Base-by-base conservation (phyloP, 2,888 invertebrate genomes). In the Xylota sylvarum region DNA sequence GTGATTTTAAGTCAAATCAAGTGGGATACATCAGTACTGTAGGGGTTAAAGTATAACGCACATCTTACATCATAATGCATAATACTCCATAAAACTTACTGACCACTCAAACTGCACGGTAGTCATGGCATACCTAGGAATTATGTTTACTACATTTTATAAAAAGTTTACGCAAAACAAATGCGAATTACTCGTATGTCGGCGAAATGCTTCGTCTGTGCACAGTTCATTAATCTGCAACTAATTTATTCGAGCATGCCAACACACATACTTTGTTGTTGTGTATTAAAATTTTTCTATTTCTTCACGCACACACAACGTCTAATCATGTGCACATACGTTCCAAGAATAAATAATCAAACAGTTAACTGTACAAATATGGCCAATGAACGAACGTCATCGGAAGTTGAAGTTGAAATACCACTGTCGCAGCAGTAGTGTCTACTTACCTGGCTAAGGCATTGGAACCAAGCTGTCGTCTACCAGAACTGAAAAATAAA, bases 381-480 rank as follows among this genome's bases (percentile, higher is more conserved):
- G 60, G 83, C 27, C 23, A 46, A 65, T 35, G 52, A 30, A 48
- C 40, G 27, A 48, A 67, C 58, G 50, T 82, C 73, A 73, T 73
- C 55, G 72, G 86, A 78, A 73, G 62, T 82, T 60, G 40, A 32
- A 55, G 4, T 37, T 37, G 14, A 56, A 32, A 69, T 35, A 55
- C 27, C 37, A 40, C 52, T 58, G 17, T n/a, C 35, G 35, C 10
- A 12, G 10, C 46, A n/a, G 35, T 7, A 64, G 23, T 12, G 10
- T 58, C 48, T 56, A 91, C 93, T 94, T 94, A 97, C 97, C 96
- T 97, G 90, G 97, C 97, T 95, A 97, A 94, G 91, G 97, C 97
- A 95, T 96, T 97, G 91, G 97, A 96, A 91, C 97, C 96, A 89
- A 97, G 94, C 93, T 96, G 96, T 91, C 96, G 94, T 93, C 96